Conservation (phyloP, 2,888 invertebrate genomes). For the Apotomis turbidana region DNA sequence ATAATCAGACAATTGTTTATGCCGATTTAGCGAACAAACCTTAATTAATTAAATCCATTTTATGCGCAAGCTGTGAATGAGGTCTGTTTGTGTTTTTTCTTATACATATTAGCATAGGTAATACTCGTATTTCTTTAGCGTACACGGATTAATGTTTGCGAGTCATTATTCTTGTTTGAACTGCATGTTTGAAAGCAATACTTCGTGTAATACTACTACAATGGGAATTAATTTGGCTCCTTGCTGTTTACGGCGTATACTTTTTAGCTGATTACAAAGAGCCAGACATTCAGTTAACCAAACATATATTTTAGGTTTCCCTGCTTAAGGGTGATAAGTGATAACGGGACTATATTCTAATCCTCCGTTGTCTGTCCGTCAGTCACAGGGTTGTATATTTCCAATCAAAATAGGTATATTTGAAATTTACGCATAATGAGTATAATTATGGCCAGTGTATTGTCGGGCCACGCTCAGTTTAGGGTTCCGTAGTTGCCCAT, state of each 20-base stretch:
- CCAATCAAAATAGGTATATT: too few relatives aligned
- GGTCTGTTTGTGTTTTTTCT: slow-evolving; percentile 28
- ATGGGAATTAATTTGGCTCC: background rate
- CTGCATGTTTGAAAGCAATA: slow-evolving; percentile 9
- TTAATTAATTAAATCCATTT: slow-evolving; percentile 40
- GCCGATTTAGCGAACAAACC: slow-evolving; percentile 42
- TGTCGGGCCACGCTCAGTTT: too few relatives aligned
- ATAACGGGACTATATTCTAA: too few relatives aligned
- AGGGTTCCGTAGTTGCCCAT: too few relatives aligned
- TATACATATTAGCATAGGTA: slow-evolving; percentile 31
- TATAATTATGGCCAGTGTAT: too few relatives aligned
- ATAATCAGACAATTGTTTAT: slow-evolving; percentile 45
- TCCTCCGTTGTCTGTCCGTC: too few relatives aligned
- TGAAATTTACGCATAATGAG: too few relatives aligned
- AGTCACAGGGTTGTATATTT: too few relatives aligned
- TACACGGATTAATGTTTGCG: background rate
- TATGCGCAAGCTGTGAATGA: slow-evolving; percentile 24
- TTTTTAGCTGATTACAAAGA: background rate
- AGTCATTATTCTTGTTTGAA: background rate
- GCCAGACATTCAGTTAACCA: too few relatives aligned
- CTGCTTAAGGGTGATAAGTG: too few relatives aligned
- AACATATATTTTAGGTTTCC: too few relatives aligned
- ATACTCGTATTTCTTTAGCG: background rate
- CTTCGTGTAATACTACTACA: background rate
- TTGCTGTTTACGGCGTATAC: background rate